These are phyloP conservation scores for Lasaia peninsularis DNA, from an alignment of 1,140 invertebrate species.

Conservation along the genomic window DNA sequence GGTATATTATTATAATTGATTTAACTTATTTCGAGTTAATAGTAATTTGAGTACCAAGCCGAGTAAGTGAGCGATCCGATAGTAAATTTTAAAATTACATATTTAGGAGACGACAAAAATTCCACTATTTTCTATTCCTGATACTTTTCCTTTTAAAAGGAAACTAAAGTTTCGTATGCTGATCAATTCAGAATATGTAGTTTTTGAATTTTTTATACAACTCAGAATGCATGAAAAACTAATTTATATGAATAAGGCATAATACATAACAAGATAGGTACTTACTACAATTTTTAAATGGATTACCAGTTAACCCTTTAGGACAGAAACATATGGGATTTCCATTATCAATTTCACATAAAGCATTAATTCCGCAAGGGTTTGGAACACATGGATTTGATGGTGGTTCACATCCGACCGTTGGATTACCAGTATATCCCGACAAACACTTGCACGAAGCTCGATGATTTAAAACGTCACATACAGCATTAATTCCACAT, in stretches of 20 bases:
- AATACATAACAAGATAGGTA: conserved; percentile 42
- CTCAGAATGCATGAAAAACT: neutral
- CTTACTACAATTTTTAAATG: conserved; percentile 94
- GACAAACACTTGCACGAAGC: conserved; percentile 86
- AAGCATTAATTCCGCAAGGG: conserved; percentile 89
- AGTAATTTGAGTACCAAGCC: too few relatives aligned
- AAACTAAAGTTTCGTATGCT: too few relatives aligned
- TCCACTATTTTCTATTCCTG: too few relatives aligned
- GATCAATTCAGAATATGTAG: too few relatives aligned
- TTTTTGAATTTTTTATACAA: neutral
- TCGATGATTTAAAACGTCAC: conserved; percentile 86
- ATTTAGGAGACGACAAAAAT: too few relatives aligned
- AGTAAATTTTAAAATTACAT: too few relatives aligned
- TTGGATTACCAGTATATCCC: conserved; percentile 85
- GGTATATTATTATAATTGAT: too few relatives aligned
- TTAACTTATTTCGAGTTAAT: too few relatives aligned
- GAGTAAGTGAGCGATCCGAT: too few relatives aligned
- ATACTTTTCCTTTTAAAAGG: too few relatives aligned
- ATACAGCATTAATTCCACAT: conserved; percentile 86
- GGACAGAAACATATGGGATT: conserved; percentile 94
- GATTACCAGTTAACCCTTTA: conserved; percentile 93
- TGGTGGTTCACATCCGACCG: conserved; percentile 79
- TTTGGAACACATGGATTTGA: conserved; percentile 88
- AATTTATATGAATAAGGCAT: neutral
- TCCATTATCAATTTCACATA: conserved; percentile 91